Base-by-base conservation (phyloP, 2,113 vertebrate genomes). In the Takifugu bimaculatus region DNA sequence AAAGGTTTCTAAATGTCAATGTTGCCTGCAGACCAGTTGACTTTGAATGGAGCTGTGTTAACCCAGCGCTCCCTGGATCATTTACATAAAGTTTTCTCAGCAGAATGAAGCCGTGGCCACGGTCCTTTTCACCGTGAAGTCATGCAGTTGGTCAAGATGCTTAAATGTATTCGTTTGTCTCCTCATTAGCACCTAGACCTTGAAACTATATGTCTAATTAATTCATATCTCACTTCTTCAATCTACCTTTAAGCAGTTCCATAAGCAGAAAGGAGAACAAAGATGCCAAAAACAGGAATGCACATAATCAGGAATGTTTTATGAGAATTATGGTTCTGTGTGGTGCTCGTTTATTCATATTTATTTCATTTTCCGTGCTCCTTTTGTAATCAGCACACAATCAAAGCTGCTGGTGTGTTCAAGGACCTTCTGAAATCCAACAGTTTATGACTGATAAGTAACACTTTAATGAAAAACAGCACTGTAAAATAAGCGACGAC, bases 1-100 rank as follows among this genome's bases (percentile, higher is more conserved):
- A 26, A 54, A 61, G 42, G 35, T 63, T 72, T 67, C 3, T 12
- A 45, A 32, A 70, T 59, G 53, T 71, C 63, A 63, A 2, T 3
- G 13, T 26, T 55, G 42, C 74, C 78, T 50, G 64, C 44, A 63
- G 63, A 58, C 13, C 45, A 53, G n/a, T 77, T 78, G 77, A 75
- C 68, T 75, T 65, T 55, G 39, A 48, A 54, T 13, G 44, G 48
- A 27, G 48, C 47, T 45, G 12, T 48, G 39, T 63, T 27, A 39
- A 2, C 35, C 52, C 4, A 2, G 27, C 67, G 57, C 39, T 28
- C 0, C 12, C 0, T 50, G 44, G 35, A 0, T 5, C 47, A 71
- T 83, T 77, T 75, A 29, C 57, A 76, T 68, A 29, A 59, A 56
- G 12, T 26, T 42, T 44, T 48, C 49, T 64, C 51, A 66, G 68